phyloP scores from a whole-genome alignment of 2,113 vertebrate species.

The Anguilla rostrata region DNA sequence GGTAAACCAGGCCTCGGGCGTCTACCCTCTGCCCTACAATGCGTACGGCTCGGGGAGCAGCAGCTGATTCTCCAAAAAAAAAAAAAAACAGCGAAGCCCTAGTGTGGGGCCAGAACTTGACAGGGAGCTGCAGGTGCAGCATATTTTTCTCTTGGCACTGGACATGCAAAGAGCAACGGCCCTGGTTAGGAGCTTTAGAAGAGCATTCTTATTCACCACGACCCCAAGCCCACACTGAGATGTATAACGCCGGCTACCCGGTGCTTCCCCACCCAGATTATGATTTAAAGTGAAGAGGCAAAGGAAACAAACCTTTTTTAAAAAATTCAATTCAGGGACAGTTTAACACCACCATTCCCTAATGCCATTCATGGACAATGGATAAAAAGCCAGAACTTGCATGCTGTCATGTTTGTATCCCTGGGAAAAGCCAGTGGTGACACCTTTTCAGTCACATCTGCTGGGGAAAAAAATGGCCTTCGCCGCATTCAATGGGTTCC shows the following conservation, averaged over 20 bases:
- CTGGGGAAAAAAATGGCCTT: not conserved
- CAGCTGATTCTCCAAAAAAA: constrained; percentile 60
- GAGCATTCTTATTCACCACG: not conserved
- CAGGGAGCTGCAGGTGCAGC: not conserved
- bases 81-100: not conserved
- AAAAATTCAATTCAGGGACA: not conserved
- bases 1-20: constrained; percentile 26
- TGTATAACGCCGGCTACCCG: too few species aligned
- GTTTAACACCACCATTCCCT: not conserved
- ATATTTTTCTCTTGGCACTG: not conserved
- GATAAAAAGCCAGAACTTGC: not conserved
- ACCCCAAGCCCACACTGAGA: not conserved
- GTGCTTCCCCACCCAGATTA: not conserved
- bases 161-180: not conserved
- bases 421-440: not conserved
- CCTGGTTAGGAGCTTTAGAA: not conserved
- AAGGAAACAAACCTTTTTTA: not conserved
- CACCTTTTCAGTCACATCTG: not conserved
- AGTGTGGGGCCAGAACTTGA: not conserved
- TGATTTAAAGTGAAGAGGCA: not conserved
- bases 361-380: not conserved
- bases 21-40: constrained; percentile 45
- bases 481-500: not conserved
- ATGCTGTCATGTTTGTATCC: not conserved
- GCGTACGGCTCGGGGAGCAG: constrained; percentile 52